Percentiles rank a stretch among this genome's conserved stretches.
These are phyloP conservation scores for Hylyphantes graminicola DNA, from an alignment of 1,140 invertebrate genomes.

Conservation along the genomic window DNA sequence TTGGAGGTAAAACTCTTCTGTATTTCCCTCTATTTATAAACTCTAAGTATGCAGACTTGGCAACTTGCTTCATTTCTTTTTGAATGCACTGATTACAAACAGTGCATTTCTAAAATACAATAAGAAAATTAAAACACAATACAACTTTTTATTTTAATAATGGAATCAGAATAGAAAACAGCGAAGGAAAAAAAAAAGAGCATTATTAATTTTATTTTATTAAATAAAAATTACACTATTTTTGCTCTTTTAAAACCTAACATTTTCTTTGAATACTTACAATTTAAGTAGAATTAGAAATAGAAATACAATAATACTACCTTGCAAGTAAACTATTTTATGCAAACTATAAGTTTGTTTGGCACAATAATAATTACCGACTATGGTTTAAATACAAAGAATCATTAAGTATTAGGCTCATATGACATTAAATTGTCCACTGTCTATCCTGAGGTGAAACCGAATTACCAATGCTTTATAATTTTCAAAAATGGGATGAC, in stretches of 20 bases:
- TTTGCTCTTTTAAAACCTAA: slow-evolving; percentile 12
- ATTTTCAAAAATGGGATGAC: too few relatives aligned
- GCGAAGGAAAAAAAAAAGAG: background rate
- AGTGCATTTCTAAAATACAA: slow-evolving; percentile 75
- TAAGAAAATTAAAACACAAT: background rate
- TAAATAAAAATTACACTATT: background rate
- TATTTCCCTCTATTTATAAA: slow-evolving; percentile 45
- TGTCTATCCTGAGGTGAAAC: too few relatives aligned
- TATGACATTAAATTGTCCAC: too few relatives aligned
- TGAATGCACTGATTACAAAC: slow-evolving; percentile 83
- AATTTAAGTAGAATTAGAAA: background rate
- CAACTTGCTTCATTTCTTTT: slow-evolving; percentile 74
- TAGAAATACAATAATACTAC: too few relatives aligned
- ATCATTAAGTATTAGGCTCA: too few relatives aligned
- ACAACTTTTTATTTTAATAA: too few relatives aligned
- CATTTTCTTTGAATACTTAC: slow-evolving; percentile 24
- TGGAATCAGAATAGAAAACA: background rate
- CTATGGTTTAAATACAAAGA: too few relatives aligned
- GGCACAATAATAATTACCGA: too few relatives aligned
- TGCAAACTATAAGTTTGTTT: too few relatives aligned
- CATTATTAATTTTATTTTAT: slow-evolving; percentile 78
- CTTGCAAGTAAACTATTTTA: too few relatives aligned
- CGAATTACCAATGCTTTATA: too few relatives aligned
- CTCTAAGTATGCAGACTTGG: slow-evolving; percentile 62
- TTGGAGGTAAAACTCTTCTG: slow-evolving; percentile 28